These are phyloP conservation scores for Vimba vimba DNA, from an alignment of 2,113 vertebrate genomes.

Conservation along the genomic window DNA sequence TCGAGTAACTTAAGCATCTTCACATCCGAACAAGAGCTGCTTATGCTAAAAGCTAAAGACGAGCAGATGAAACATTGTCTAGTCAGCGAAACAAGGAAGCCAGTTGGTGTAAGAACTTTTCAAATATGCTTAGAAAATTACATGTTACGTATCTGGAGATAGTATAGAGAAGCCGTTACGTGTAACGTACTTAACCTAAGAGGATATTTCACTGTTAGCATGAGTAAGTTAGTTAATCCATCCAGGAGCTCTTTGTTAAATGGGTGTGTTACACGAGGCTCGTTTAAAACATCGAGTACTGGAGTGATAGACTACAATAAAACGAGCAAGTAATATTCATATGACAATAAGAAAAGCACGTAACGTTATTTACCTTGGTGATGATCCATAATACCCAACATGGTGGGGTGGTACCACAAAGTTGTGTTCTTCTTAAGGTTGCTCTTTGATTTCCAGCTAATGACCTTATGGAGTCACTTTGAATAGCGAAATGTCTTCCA, in stretches of 20 bases:
- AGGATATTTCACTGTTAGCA: neutral
- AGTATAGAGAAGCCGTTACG: neutral
- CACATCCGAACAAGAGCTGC: neutral
- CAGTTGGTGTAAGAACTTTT: neutral
- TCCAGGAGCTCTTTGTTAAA: slow-evolving; percentile 29
- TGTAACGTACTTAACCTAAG: neutral
- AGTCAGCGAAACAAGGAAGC: slow-evolving; percentile 9
- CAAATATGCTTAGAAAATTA: neutral
- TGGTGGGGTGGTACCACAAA: slow-evolving; percentile 21
- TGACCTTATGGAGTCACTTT: neutral
- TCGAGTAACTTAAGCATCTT: neutral
- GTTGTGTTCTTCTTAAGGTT: neutral
- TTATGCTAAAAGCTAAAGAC: slow-evolving; percentile 28
- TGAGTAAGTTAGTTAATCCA: slow-evolving; percentile 18
- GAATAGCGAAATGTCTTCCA: neutral
- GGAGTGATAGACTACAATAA: neutral
- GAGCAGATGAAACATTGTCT: neutral
- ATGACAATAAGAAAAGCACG: neutral
- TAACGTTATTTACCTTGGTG: slow-evolving; percentile 42
- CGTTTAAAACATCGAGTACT: slow-evolving; percentile 1
- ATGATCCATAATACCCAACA: slow-evolving; percentile 40
- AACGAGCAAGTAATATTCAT: too few species aligned
- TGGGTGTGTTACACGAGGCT: slow-evolving; percentile 11
- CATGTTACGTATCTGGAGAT: neutral
- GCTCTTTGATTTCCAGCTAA: neutral